These are phyloP conservation scores for Laspeyria flexula DNA, from an alignment of 2,888 invertebrate genomes.

Conservation along the genomic window DNA sequence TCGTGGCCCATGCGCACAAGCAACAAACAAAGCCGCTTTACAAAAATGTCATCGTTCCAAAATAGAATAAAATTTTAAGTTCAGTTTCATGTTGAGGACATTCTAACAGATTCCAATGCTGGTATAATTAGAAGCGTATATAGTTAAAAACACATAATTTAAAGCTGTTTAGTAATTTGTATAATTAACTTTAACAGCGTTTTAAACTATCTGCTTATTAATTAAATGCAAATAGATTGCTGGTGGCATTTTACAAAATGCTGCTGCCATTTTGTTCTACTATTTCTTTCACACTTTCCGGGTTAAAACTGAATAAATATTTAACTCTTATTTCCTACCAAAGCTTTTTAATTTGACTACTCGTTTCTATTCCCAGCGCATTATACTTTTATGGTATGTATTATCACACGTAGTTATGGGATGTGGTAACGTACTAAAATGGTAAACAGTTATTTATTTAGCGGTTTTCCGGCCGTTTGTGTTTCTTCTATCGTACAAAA, in stretches of 20 bases:
- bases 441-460: slow-evolving; percentile 71
- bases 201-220: neutral
- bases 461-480: slow-evolving; percentile 65
- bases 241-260: neutral
- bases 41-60: slow-evolving; percentile 21
- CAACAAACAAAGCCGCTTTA: slow-evolving; percentile 17
- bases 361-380: slow-evolving; percentile 33
- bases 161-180: neutral
- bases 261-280: neutral
- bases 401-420: slow-evolving; percentile 70
- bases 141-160: slow-evolving; percentile 2
- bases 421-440: slow-evolving; percentile 70
- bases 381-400: slow-evolving; percentile 50
- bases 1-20: slow-evolving; percentile 14
- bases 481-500: slow-evolving; percentile 26
- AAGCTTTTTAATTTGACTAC: slow-evolving; percentile 20
- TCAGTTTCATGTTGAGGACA: slow-evolving; percentile 8
- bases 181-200: neutral
- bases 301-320: too few relatives aligned
- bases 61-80: slow-evolving; percentile 17
- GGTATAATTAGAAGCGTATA: slow-evolving; percentile 9
- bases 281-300: too few relatives aligned
- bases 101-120: slow-evolving; percentile 7
- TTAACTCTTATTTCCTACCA: neutral
- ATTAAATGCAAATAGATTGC: neutral